These are phyloP conservation scores for Diplodus puntazzo DNA, from an alignment of 2,797 vertebrate species.

Conservation along the genomic window DNA sequence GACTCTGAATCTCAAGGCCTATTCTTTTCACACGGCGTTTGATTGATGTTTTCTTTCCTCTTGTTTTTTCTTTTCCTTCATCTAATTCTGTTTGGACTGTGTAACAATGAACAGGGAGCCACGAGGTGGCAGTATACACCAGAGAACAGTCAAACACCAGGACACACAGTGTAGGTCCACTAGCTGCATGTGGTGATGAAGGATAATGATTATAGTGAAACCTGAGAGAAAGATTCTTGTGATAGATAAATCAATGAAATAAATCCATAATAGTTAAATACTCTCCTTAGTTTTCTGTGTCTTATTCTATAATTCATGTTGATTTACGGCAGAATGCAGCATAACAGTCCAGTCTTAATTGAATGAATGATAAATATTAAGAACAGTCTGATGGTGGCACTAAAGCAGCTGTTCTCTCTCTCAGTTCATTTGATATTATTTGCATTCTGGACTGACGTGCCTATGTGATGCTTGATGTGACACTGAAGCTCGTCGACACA, in stretches of 20 bases:
- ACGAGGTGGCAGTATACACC: slow-evolving; percentile 5
- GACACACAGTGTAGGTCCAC: neutral
- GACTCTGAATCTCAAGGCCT: neutral
- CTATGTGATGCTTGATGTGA: too few species aligned
- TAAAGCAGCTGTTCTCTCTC: neutral
- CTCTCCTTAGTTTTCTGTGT: too few species aligned
- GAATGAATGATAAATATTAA: too few species aligned
- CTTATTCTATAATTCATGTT: neutral
- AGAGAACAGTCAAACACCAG: neutral
- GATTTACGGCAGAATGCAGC: too few species aligned
- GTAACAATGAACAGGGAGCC: neutral
- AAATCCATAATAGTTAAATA: too few species aligned
- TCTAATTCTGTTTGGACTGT: neutral
- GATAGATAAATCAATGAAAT: neutral
- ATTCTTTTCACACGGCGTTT: neutral
- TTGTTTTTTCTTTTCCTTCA: neutral
- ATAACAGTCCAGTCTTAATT: too few species aligned
- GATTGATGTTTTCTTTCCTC: neutral
- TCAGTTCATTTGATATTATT: too few species aligned
- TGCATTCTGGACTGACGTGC: too few species aligned
- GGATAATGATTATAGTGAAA: too few species aligned
- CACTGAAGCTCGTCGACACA: too few species aligned
- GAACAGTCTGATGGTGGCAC: neutral
- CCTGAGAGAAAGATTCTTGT: neutral
- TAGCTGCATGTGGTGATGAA: neutral